A percentile compares a stretch with the other conserved stretches of the same genome.
phyloP scores from a whole-genome alignment of 2,888 invertebrate species.

The Xestia c-nigrum region DNA sequence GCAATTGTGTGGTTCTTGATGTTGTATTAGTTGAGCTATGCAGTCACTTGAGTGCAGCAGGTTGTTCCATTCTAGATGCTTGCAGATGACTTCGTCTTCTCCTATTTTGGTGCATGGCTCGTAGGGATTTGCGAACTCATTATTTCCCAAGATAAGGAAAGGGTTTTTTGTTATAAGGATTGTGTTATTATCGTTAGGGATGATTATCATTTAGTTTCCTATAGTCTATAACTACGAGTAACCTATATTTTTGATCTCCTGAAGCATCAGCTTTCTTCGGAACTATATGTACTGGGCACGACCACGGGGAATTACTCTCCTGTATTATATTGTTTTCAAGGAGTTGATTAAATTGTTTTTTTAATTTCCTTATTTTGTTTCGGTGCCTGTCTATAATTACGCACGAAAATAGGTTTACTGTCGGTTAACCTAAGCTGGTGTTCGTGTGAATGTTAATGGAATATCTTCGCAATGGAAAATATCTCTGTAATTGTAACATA shows the following conservation, averaged over 20 bases:
- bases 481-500: no score
- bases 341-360: slow-evolving; percentile 13
- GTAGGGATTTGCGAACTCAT: slow-evolving; percentile 65
- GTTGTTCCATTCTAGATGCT: slow-evolving; percentile 62
- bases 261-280: no score
- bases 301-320: slow-evolving; percentile 32
- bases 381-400: slow-evolving; percentile 42
- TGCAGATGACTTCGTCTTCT: slow-evolving; percentile 54
- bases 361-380: slow-evolving; percentile 28
- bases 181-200: slow-evolving; percentile 58
- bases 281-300: no score
- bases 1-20: slow-evolving; percentile 63
- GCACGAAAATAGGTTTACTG: slow-evolving; percentile 58
- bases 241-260: no score
- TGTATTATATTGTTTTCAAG: slow-evolving; percentile 35
- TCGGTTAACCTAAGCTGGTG: slow-evolving; percentile 71
- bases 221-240: no score
- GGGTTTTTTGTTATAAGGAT: slow-evolving; percentile 63
- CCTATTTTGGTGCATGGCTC: slow-evolving; percentile 57
- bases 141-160: slow-evolving; percentile 63
- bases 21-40: slow-evolving; percentile 63
- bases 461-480: no score
- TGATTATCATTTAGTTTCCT: no score
- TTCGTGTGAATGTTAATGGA: no score
- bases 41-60: slow-evolving; percentile 57